Base-by-base conservation (phyloP, 2,888 invertebrate genomes). In the Nudaria mundana region DNA sequence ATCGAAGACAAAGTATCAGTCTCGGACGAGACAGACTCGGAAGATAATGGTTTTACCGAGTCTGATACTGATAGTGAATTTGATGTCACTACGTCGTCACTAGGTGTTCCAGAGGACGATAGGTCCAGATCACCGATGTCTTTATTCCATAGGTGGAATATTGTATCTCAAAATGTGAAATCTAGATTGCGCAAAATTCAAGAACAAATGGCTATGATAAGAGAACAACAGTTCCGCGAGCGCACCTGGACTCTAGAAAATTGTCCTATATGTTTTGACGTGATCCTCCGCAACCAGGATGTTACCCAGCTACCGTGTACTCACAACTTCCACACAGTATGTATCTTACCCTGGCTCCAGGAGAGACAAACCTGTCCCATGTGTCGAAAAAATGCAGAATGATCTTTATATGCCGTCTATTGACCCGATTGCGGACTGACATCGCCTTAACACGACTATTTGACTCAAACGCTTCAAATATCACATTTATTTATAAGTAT, bases 231-330 rank as follows among this genome's bases (percentile, higher is more conserved):
- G 10, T 5, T 18, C 18, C 86, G 84, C 33, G 69, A 84, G 15
- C 76, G 87, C 2, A 43, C 74, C 0, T 81, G 80, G 80, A 60
- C 78, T 0, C 62, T 79, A 0, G 87, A 88, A 38, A 81, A 86
- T 48, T 87, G 87, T 40, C 78, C 84, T 16, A 86, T 88, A 30
- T 87, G 87, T 55, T 85, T 81, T 65, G 87, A 87, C 14, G 65
- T 76, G 51, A 82, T 87, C 67, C 69, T 75, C 0, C 66, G 64
- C 3, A 60, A 68, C 29, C 79, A 84, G 51, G 67, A 76, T 36
- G 66, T 81, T 52, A 71, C 73, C 44, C 40, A 66, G 0, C 66
- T 86, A 12, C 70, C 81, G 0, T 86, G 87, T 68, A 66, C 84
- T 0, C 87, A 86, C 57, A 67, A 78, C 56, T 87, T 87, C 72